These are phyloP conservation scores for Xyliphius kryptos DNA, from an alignment of 2,113 vertebrate genomes.

Conservation along the genomic window DNA sequence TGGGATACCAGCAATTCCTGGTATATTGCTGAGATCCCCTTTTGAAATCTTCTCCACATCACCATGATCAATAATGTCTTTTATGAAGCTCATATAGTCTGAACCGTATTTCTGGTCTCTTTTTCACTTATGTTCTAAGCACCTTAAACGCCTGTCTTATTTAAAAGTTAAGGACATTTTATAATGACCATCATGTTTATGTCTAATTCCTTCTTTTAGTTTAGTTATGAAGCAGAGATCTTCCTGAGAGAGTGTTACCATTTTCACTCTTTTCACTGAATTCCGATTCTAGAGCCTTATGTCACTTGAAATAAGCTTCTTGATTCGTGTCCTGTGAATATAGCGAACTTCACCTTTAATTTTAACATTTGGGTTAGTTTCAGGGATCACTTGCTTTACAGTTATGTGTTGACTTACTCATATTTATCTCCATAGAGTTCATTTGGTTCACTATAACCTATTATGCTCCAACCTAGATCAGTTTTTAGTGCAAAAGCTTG, in stretches of 20 bases:
- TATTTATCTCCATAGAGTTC: neutral
- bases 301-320: neutral
- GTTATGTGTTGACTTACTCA: neutral
- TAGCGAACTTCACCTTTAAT: conserved; percentile 17
- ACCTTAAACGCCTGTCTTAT: neutral
- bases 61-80: neutral
- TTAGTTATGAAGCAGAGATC: conserved; percentile 2
- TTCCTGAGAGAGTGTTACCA: conserved; percentile 3
- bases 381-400: neutral
- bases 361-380: too few relatives aligned
- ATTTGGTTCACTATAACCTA: neutral
- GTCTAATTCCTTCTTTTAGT: conserved; percentile 16
- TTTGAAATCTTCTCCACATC: conserved; percentile 4
- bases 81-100: neutral
- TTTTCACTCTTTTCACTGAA: conserved; percentile 5
- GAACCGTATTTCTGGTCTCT: neutral
- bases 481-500: too few relatives aligned
- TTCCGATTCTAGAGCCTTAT: conserved; percentile 22
- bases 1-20: too few relatives aligned
- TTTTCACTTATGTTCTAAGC: neutral
- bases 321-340: neutral
- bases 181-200: conserved; percentile 11
- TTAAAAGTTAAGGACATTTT: conserved; percentile 23
- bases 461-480: conserved; percentile 29
- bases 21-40: too few relatives aligned